A percentile compares a stretch with the other conserved stretches of the same genome.
phyloP scores from a whole-genome alignment of 2,888 invertebrate species.

The Acanthosepion esculentum region DNA sequence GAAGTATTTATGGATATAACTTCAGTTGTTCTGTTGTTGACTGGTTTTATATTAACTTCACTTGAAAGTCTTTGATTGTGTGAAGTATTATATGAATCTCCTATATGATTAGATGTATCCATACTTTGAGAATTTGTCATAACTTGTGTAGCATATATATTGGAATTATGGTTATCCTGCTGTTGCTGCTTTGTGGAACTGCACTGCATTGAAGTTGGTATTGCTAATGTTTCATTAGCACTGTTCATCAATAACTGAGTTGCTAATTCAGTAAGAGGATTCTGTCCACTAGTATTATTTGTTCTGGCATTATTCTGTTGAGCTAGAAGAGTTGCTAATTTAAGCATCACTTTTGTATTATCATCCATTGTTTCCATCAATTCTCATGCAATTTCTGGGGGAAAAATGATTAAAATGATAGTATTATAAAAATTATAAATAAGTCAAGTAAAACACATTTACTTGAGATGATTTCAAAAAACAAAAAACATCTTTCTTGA shows the following conservation, averaged over 20 bases:
- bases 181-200: not conserved
- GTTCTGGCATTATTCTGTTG: conserved; percentile 39
- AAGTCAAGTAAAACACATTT: not conserved
- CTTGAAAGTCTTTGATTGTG: not conserved
- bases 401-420: not conserved
- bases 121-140: conserved; percentile 35
- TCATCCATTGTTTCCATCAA: conserved; percentile 40
- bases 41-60: not conserved
- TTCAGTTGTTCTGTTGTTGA: not conserved
- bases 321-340: conserved; percentile 45
- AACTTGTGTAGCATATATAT: not conserved
- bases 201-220: conserved; percentile 40
- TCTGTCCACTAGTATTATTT: conserved; percentile 25
- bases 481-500: not conserved
- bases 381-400: not conserved
- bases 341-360: conserved; percentile 45
- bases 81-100: conserved; percentile 8
- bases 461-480: not conserved
- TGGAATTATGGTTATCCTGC: not conserved
- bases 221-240: conserved; percentile 36
- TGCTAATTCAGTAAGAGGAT: conserved; percentile 42
- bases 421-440: too few relatives aligned
- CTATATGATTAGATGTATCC: conserved; percentile 37
- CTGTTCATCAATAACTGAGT: conserved; percentile 40
- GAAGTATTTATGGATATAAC: not conserved